Evolutionary conservation across 2,888 invertebrate genomes (phyloP).

Genomic region (Meiosimyza decipiens): DNA sequence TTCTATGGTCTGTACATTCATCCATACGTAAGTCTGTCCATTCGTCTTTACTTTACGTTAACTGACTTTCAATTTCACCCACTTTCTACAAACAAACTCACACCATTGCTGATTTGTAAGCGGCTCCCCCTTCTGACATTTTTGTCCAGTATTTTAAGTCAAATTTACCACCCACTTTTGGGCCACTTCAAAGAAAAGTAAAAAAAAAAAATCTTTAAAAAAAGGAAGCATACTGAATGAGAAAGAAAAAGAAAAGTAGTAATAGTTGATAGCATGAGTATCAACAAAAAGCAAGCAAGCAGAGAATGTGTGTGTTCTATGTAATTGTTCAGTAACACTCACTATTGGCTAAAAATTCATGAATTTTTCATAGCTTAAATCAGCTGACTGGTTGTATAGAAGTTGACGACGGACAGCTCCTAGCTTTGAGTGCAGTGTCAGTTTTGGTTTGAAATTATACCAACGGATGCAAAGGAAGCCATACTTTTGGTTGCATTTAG

Average conservation of each 20-base stretch:
- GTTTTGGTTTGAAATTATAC: no score
- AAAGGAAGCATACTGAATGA: constrained; percentile 8
- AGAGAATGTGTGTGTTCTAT: no score
- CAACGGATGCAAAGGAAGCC: no score
- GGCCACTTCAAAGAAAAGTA: constrained; percentile 27
- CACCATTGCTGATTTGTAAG: not conserved
- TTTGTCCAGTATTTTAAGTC: constrained; percentile 1
- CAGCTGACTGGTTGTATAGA: no score
- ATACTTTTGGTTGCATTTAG: no score
- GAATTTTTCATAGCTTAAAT: constrained; percentile 59
- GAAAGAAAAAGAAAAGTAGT: constrained; percentile 29
- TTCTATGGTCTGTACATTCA: not conserved
- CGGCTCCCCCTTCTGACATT: constrained; percentile 31
- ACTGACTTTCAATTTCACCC: constrained; percentile 32
- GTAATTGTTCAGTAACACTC: no score
- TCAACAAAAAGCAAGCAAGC: no score
- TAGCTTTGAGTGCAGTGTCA: no score
- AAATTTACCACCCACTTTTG: constrained; percentile 26
- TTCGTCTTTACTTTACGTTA: constrained; percentile 3
- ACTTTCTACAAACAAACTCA: constrained; percentile 17
- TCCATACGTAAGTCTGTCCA: not conserved
- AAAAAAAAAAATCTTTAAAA: not conserved
- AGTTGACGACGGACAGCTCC: no score
- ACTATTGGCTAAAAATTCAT: constrained; percentile 45
- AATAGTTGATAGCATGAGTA: no score